Evolutionary conservation across 2,113 vertebrate species (phyloP), one percentile per base, ranked within the genome.

Genomic region (Meleagris gallopavo): DNA sequence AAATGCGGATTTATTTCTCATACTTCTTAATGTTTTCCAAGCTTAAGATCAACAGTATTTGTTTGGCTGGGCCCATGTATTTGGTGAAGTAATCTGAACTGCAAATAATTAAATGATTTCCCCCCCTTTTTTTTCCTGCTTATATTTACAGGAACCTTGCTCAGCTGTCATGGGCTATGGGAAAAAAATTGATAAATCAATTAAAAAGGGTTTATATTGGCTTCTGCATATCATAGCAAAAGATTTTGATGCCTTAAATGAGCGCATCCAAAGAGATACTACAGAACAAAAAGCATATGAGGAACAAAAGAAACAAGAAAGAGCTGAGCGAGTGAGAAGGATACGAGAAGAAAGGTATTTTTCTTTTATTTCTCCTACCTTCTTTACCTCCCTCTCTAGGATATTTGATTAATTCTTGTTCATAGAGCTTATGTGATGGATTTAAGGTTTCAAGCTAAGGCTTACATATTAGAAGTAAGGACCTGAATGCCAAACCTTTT

Each of bases 121-220:
- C 24, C 52, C 22, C 77, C 21, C 5, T 43, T 27, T 25, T 27
- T 32, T n/a, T 82, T 45, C 71, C 11, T 89, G 29, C 0, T 0
- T 79, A 1, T 46, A 10, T 75, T 90, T 71, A 58, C 91, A 99
- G 99, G 98, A 99, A 96, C 98, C 99, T 14, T 99, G 99, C 94
- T 99, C 98, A 41, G 99, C 99, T 2, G 95, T 99, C 29, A 95
- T 98, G 69, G 98, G 99, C 67, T 98, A 97, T 57, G 99, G 99
- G 66, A 99, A 99, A 93, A 99, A 99, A 97, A 96, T 99, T 7
- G 99, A 99, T 97, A 99, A 99, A 94, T 99, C 99, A 82, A 99
- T 99, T 89, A 99, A 98, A 95, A 99, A 98, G 67, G 99, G 99
- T 32, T 98, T 99, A 88, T 98, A 97, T 94, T 99, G 99, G 99